phyloP scores from a whole-genome alignment of 2,888 invertebrate species.

The Strigamia maritima region DNA sequence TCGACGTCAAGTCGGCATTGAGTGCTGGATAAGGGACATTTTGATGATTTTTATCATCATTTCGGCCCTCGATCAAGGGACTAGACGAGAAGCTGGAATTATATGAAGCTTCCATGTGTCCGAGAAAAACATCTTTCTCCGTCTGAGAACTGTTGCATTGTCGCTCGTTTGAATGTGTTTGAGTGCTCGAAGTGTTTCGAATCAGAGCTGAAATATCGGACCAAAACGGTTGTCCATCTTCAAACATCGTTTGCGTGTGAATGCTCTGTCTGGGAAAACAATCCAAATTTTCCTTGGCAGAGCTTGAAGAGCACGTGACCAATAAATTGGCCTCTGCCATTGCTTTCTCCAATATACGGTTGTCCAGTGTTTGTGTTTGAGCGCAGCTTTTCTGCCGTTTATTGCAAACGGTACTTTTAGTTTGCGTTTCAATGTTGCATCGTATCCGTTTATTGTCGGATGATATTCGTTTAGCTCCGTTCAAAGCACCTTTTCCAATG shows the following conservation, averaged over 20 bases:
- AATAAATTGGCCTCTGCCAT: not conserved
- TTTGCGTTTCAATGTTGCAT: constrained; percentile 21
- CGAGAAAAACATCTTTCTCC: constrained; percentile 35
- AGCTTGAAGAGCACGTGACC: not conserved
- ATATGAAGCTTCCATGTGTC: not conserved
- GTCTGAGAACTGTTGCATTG: constrained; percentile 34
- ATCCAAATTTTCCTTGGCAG: constrained; percentile 3
- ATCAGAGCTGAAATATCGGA: not conserved
- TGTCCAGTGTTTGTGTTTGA: constrained; percentile 21
- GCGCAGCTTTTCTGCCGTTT: constrained; percentile 20
- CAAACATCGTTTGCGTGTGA: constrained; percentile 11
- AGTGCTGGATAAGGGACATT: not conserved
- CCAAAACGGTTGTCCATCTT: not conserved
- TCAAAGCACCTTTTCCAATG: not conserved
- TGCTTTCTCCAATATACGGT: constrained; percentile 6
- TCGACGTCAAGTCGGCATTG: not conserved
- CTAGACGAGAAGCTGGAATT: not conserved
- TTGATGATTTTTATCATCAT: not conserved
- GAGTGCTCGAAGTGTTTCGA: not conserved
- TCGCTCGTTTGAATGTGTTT: not conserved
- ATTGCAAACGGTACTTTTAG: not conserved
- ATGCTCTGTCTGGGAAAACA: constrained; percentile 16
- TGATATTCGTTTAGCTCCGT: not conserved
- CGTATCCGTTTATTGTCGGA: not conserved
- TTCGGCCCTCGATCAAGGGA: not conserved